Percentiles rank a stretch among this genome's conserved stretches.
phyloP scores from a whole-genome alignment of 2,797 vertebrate species.

The Margarornis squamiger region DNA sequence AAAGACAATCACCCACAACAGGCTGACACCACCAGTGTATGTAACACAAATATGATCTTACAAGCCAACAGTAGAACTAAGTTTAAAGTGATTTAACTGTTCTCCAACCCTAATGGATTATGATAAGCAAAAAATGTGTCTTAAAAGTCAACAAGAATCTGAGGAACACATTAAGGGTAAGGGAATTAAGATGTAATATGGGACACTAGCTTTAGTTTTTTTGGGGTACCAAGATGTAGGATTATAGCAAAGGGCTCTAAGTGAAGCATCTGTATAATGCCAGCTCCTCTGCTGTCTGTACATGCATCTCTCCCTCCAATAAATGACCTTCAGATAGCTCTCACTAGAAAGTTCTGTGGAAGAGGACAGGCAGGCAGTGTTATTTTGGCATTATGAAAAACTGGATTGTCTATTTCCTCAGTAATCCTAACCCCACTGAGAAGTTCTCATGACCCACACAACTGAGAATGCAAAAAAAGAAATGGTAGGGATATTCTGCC shows the following conservation, averaged over 20 bases:
- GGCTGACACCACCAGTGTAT: background rate
- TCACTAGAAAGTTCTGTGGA: background rate
- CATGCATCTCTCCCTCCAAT: accelerated
- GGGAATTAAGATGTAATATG: background rate
- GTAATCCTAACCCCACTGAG: background rate
- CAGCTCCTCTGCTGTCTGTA: background rate
- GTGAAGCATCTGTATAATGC: background rate
- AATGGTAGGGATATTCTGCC: background rate
- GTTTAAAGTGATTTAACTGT: background rate
- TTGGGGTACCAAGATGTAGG: background rate
- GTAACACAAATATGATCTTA: background rate
- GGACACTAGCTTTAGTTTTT: background rate
- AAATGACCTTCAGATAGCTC: background rate
- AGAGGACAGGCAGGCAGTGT: background rate
- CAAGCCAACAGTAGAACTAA: background rate
- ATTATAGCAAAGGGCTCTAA: background rate
- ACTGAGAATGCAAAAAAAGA: background rate
- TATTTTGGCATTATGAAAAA: background rate
- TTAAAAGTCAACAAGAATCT: background rate
- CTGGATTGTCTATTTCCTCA: background rate
- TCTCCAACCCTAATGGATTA: background rate
- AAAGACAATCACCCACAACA: background rate
- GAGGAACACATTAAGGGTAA: background rate
- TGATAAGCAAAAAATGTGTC: background rate
- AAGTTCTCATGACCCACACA: background rate